Evolutionary conservation across 2,797 vertebrate genomes (phyloP).

Genomic region (Sebastes itinus): DNA sequence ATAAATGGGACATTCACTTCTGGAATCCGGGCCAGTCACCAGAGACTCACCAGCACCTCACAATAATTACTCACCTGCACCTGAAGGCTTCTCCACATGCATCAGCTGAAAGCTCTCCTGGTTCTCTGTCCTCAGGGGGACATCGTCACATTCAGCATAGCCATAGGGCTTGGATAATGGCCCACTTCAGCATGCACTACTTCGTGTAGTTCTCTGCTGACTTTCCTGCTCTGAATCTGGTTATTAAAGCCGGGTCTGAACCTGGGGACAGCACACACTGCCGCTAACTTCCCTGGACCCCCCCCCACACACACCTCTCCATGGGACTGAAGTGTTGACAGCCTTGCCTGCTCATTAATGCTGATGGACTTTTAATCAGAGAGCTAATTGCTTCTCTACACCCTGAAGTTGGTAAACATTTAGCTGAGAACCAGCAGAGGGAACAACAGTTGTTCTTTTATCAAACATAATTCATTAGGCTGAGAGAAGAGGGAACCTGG

Average conservation of each 20-base stretch:
- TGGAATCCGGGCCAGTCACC: neutral
- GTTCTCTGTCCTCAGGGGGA: slow-evolving; percentile 1
- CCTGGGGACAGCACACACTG: neutral
- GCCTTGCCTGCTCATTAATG: slow-evolving; percentile 19
- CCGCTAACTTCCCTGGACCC: neutral
- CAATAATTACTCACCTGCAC: slow-evolving; percentile 27
- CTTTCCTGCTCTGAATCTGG: neutral
- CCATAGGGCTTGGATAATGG: neutral
- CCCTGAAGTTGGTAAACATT: slow-evolving; percentile 26
- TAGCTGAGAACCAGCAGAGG: slow-evolving; percentile 13
- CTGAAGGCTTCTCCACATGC: slow-evolving; percentile 4
- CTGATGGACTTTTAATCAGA: slow-evolving; percentile 45
- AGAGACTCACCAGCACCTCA: slow-evolving; percentile 1
- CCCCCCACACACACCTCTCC: neutral
- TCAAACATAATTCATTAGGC: slow-evolving; percentile 22
- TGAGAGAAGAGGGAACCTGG: neutral
- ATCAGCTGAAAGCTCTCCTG: neutral
- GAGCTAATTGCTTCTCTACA: slow-evolving; percentile 29
- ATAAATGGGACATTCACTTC: slow-evolving; percentile 5
- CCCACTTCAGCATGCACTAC: slow-evolving; percentile 7
- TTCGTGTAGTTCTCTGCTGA: neutral
- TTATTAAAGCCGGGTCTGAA: neutral
- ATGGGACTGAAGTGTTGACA: neutral
- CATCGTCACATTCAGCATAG: neutral
- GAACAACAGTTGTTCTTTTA: slow-evolving; percentile 23